Evolutionary conservation across 2,888 invertebrate species (phyloP), one percentile per base, ranked within the genome.

Genomic region (Mythimna impura): DNA sequence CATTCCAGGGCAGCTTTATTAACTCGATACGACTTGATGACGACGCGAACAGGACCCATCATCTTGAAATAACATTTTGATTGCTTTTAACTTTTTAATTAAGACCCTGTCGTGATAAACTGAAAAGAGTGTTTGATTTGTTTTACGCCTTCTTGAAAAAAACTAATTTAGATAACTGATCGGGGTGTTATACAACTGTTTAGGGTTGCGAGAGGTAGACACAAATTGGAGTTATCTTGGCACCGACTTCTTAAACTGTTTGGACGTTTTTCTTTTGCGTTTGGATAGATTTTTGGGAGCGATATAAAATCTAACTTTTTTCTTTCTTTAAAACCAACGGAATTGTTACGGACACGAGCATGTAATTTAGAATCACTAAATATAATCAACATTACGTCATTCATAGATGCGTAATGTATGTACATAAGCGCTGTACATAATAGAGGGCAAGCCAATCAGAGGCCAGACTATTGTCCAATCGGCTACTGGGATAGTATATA

Each of bases 31-130:
- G 75, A 85, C 75, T 85, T 85, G 86, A 86, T 87, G 87, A 87
- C 87, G 72, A 71, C 69, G 84, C 83, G 84, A 71, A 71, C 75
- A 76, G 84, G 84, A 80, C 67, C 73, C 73, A 73, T 79, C 81
- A 85, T 80, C 71, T 76, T 82, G 71, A 66, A 83, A 86, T 88
- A 86, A 84, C 86, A 73, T 84, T 86, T 82, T 88, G 88, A 90
- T 88, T 86, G 89, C 90, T 89, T 87, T 86, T 71, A 90, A 91
- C 89, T 91, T 91, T 92, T 91, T 91, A 91, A 92, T 91, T 91
- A 89, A 90, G 88, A 58, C 68, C 73, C 57, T 86, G 81, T 86
- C 82, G 76, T 78, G 80, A 81, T 79, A 78, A 79, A 80, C 55
- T 77, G 58, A 74, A 73, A 71, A 73, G 86, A 84, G 54, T 78